phyloP scores from a whole-genome alignment of 1,140 invertebrate genomes.

The Harpegnathos saltator region DNA sequence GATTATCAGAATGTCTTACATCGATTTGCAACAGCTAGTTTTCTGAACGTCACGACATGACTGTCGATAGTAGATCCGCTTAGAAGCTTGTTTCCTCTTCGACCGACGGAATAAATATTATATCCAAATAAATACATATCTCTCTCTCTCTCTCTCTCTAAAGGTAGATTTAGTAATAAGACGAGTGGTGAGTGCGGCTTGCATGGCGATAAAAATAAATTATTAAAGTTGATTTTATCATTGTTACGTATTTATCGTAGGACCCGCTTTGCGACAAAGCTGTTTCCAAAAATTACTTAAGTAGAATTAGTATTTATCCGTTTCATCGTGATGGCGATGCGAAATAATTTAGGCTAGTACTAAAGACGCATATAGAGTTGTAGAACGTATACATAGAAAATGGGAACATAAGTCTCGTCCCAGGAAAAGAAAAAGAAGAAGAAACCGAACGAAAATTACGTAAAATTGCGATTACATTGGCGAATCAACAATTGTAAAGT shows the following conservation, averaged over 20 bases:
- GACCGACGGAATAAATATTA: background rate
- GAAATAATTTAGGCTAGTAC: background rate
- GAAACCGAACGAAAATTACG: too few species aligned
- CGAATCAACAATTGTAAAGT: slow-evolving; percentile 13
- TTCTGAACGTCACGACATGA: slow-evolving; percentile 1
- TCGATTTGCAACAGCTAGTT: slow-evolving; percentile 32
- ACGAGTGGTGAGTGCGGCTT: slow-evolving; percentile 11
- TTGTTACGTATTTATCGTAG: slow-evolving; percentile 37
- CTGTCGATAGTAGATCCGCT: background rate
- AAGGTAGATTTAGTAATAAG: slow-evolving; percentile 8
- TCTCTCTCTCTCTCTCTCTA: too few species aligned
- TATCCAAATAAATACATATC: background rate
- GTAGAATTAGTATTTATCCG: background rate
- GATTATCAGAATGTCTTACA: too few species aligned
- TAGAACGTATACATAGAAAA: background rate
- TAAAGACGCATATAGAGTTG: slow-evolving; percentile 1
- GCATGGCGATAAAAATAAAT: slow-evolving; percentile 11
- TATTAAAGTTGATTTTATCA: slow-evolving; percentile 44
- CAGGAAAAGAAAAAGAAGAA: background rate
- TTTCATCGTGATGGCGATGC: background rate
- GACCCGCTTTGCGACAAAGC: background rate
- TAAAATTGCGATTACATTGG: slow-evolving; percentile 3
- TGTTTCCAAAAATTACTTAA: slow-evolving; percentile 30
- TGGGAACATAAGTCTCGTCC: background rate
- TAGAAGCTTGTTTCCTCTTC: slow-evolving; percentile 31